A percentile compares a stretch with the other conserved stretches of the same genome.
phyloP scores from a whole-genome alignment of 2,113 vertebrate genomes.

The Onychostoma macrolepis region DNA sequence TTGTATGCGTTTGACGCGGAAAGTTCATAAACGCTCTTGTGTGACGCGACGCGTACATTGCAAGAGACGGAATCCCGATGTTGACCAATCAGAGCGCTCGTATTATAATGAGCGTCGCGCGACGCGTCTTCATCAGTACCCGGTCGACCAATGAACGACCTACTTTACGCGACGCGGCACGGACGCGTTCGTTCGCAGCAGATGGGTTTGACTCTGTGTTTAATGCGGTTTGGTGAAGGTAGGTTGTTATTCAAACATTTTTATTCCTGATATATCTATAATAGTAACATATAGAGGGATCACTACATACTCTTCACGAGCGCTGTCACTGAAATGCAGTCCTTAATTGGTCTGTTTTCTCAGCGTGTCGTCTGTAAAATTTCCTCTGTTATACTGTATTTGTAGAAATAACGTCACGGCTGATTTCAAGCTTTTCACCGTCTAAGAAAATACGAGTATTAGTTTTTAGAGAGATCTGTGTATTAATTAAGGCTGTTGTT shows the following conservation, averaged over 20 bases:
- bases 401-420: background rate
- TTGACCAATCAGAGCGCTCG: background rate
- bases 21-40: background rate
- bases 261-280: background rate
- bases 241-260: background rate
- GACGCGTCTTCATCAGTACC: background rate
- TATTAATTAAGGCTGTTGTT: background rate
- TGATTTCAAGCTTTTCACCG: background rate
- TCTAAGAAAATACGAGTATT: background rate
- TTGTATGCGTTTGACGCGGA: background rate
- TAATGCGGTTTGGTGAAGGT: conserved; percentile 4
- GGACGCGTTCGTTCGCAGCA: background rate
- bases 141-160: background rate
- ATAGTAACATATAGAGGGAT: background rate
- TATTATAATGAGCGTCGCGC: background rate
- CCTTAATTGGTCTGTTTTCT: background rate
- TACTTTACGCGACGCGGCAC: background rate
- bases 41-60: background rate
- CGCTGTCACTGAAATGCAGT: background rate
- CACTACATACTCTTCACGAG: too few relatives aligned
- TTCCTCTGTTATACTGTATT: background rate
- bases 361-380: background rate
- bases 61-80: background rate
- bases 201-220: background rate
- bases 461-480: background rate